Base-by-base conservation (phyloP, 1,140 invertebrate genomes). In the Leptinotarsa texana region DNA sequence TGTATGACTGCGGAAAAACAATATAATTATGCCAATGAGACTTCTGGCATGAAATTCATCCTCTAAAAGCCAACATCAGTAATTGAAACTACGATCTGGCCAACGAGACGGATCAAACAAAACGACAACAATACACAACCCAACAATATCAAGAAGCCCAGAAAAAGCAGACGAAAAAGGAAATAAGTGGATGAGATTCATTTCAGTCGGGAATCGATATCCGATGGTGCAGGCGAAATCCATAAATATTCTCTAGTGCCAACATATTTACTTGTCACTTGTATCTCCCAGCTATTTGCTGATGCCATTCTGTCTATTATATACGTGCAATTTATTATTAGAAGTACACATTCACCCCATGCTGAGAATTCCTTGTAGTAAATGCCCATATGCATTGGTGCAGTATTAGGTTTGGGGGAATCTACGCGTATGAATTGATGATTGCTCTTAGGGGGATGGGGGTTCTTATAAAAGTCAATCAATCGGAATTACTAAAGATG, bases 191-290 rank as follows among this genome's bases (percentile, higher is more conserved):
- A 57, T 57, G 51, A 18, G 51, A 57, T 57, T 57, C 51, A 57
- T 57, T 57, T 17, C 51, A 15, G 5, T 57, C 51, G 51, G 17
- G 15, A 57, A 57, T 57, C 51, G 51, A 57, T 57, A 57, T 57
- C n/a, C 51, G 65, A 67, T 67, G 15, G 22, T 67, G 65, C 65
- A 67, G 51, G 65, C 65, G 27, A 17, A 24, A 33, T 17, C 42
- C 24, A 67, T 67, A 67, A 67, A 67, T 67, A 24, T 27, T 67
- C 65, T 24, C 65, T 22, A 24, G 42, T 67, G 42, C 65, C 65
- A 67, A 67, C 65, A 67, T 67, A 67, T 67, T 67, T 67, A 67
- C 65, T 67, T 67, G 65, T 67, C 65, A 67, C 65, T 67, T 67
- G 65, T 67, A 67, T 42, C 65, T 67, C 65, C 65, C 24, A 67